Evolutionary conservation across 2,797 vertebrate genomes (phyloP).

Genomic region (Ataeniobius toweri): DNA sequence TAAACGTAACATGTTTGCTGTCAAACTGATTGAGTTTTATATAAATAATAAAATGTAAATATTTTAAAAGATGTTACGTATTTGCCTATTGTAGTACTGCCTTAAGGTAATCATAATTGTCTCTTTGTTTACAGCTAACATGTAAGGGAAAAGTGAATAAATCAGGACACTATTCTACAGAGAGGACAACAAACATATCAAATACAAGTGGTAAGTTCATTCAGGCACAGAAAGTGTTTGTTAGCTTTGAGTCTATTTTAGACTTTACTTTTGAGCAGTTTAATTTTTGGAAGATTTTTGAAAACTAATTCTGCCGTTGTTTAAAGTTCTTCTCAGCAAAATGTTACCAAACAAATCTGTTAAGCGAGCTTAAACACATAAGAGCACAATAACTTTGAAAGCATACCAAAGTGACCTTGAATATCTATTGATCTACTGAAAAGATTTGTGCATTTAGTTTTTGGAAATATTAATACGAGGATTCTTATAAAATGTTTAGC

Average conservation of each 20-base stretch:
- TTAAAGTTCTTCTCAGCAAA: neutral
- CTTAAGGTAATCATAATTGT: conserved; percentile 18
- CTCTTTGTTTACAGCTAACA: conserved; percentile 81
- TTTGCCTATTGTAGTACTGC: neutral
- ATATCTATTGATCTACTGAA: neutral
- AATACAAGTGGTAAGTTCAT: conserved; percentile 82
- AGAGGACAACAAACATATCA: conserved; percentile 63
- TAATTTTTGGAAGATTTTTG: neutral
- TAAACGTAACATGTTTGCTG: neutral
- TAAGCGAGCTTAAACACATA: neutral
- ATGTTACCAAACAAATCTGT: neutral
- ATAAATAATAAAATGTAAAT: neutral
- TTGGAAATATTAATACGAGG: conserved; percentile 3
- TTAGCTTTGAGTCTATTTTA: neutral
- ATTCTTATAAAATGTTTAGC: conserved; percentile 25
- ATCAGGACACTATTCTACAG: conserved; percentile 58
- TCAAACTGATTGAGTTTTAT: neutral
- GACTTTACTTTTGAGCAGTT: neutral
- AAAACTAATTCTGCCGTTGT: too few species aligned
- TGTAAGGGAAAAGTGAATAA: conserved; percentile 80
- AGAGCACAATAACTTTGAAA: neutral
- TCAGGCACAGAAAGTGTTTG: neutral
- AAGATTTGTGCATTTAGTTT: neutral
- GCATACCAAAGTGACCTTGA: neutral
- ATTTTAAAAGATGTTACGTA: neutral